Percentiles rank a stretch among this genome's conserved stretches.
Evolutionary conservation across 2,113 vertebrate genomes (phyloP).

Genomic region (Cryptotis parvus): DNA sequence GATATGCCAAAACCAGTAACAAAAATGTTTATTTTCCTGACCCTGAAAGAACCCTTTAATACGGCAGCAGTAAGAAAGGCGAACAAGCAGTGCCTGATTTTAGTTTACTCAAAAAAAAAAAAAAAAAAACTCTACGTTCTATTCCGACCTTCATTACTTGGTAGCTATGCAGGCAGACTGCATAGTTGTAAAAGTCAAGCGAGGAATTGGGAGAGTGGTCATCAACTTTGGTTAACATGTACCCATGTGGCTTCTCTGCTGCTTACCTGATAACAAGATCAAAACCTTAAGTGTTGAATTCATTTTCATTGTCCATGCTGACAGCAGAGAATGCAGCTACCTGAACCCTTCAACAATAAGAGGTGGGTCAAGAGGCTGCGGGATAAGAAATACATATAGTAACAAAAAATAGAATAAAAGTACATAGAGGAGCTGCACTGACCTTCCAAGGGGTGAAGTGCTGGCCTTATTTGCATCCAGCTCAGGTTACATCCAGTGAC

Average conservation of each 20-base stretch:
- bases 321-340: neutral
- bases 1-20: too few relatives aligned
- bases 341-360: neutral
- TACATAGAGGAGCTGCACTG: too few relatives aligned
- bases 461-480: too few relatives aligned
- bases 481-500: too few relatives aligned
- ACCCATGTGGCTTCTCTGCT: neutral
- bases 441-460: too few relatives aligned
- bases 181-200: neutral
- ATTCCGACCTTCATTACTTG: neutral
- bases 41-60: too few relatives aligned
- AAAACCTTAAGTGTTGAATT: conserved; percentile 1
- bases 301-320: neutral
- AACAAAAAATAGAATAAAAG: too few relatives aligned
- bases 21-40: too few relatives aligned
- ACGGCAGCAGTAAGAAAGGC: too few relatives aligned
- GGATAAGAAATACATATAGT: neutral
- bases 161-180: neutral
- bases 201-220: neutral
- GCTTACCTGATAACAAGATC: neutral
- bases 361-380: neutral
- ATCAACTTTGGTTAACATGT: neutral
- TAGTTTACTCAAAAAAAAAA: neutral
- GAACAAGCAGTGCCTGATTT: too few relatives aligned
- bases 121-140: neutral